phyloP scores from a whole-genome alignment of 2,113 vertebrate species.

The Ciconia stormi region DNA sequence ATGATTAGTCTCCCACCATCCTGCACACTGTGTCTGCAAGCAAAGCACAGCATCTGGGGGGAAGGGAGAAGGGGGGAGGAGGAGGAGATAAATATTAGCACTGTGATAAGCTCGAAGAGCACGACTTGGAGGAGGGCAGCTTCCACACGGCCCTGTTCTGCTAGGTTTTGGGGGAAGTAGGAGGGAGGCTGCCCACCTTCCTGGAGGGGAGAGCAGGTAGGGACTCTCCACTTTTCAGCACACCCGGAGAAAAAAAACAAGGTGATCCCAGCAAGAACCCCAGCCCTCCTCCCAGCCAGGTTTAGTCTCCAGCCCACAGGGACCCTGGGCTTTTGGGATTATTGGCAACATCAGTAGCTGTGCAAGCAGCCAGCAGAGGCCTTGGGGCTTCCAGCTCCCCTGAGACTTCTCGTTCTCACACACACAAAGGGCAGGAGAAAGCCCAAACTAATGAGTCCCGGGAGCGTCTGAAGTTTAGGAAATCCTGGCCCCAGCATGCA shows the following conservation, averaged over 20 bases:
- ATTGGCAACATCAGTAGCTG: not conserved
- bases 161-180: not conserved
- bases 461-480: not conserved
- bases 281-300: not conserved
- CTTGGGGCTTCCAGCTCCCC: not conserved
- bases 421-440: not conserved
- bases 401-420: not conserved
- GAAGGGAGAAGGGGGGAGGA: not conserved
- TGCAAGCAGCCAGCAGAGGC: not conserved
- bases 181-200: not conserved
- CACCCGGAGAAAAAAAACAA: not conserved
- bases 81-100: constrained; percentile 19
- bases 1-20: not conserved
- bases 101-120: not conserved
- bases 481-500: not conserved
- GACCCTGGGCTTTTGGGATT: not conserved
- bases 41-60: not conserved
- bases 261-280: not conserved
- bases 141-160: not conserved
- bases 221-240: not conserved
- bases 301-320: not conserved
- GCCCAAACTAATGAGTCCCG: not conserved
- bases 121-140: not conserved
- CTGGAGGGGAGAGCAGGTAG: not conserved
- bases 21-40: not conserved